Percentiles rank a stretch among this genome's conserved stretches.
phyloP scores from a whole-genome alignment of 2,888 invertebrate genomes.

The Dichetophora obliterata region DNA sequence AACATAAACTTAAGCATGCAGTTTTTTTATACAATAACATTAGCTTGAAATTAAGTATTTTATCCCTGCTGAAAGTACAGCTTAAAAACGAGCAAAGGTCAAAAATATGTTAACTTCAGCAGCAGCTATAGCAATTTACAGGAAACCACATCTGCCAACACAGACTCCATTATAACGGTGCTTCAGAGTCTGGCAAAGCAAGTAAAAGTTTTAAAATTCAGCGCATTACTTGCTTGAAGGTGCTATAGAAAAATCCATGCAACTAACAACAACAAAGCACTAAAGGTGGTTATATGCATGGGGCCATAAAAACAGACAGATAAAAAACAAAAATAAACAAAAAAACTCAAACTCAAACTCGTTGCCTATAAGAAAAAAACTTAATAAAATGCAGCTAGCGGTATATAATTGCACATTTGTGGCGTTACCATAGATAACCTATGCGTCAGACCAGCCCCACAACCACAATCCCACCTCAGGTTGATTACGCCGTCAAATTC shows the following conservation, averaged over 20 bases:
- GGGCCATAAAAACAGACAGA: neutral
- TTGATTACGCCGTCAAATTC: neutral
- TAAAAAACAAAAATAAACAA: neutral
- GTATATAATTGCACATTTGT: neutral
- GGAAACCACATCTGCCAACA: conserved; percentile 24
- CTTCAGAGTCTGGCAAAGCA: neutral
- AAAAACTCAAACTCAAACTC: neutral
- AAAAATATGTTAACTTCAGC: conserved; percentile 14
- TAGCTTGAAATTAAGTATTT: too few relatives aligned
- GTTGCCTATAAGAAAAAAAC: neutral
- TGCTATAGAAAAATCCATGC: neutral
- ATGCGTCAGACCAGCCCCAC: neutral
- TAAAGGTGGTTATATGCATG: neutral
- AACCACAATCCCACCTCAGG: neutral
- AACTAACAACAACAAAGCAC: neutral
- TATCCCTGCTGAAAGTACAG: too few relatives aligned
- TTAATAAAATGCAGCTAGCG: neutral
- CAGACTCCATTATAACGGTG: neutral
- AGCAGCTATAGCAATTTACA: neutral
- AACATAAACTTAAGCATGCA: too few relatives aligned
- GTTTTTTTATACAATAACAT: too few relatives aligned
- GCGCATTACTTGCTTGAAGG: neutral
- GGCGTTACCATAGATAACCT: neutral
- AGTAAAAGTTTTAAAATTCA: neutral
- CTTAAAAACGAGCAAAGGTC: neutral